Evolutionary conservation across 2,888 invertebrate genomes (phyloP), one percentile per base, ranked within the genome.

Genomic region (Aradus depressus): DNA sequence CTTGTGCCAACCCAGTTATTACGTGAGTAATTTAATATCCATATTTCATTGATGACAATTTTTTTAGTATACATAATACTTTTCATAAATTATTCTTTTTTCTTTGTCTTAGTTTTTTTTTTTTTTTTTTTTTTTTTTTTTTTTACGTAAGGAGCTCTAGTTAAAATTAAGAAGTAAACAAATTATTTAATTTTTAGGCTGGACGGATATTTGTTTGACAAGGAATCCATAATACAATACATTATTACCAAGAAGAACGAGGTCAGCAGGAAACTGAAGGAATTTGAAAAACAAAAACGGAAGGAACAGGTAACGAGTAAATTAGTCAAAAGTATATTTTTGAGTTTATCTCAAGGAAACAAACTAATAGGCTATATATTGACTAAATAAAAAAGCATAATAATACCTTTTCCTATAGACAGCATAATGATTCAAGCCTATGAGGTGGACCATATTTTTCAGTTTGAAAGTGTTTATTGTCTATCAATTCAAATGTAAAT

Each of bases 131-230:
- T 10, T 28, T 28, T 28, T 28, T 10, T 10, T 28, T 28, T 28
- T 10, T 28, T 28, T 10, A 28, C 31, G n/a, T 28, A n/a, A n/a
- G n/a, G n/a, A n/a, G n/a, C n/a, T n/a, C n/a, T n/a, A n/a, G n/a
- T n/a, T n/a, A n/a, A n/a, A n/a, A n/a, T n/a, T n/a, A n/a, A n/a
- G n/a, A n/a, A n/a, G n/a, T n/a, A n/a, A n/a, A n/a, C n/a, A 28
- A 28, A 28, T 28, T 28, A n/a, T 10, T 10, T 10, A 28, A 8
- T 50, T 61, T 65, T 16, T 59, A 78, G 77, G 4, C 79, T 80
- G 66, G 89, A 96, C 64, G 98, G 98, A 0, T 90, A 81, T 66
- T 72, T 99, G 10, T 98, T 88, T 67, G 98, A 99, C 65, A 95
- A 96, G 65, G 95, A 97, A 73, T 87, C 95, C 2, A 89, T 99